A percentile compares a stretch with the other conserved stretches of the same genome.
These are phyloP conservation scores for Micromesistius poutassou DNA, from an alignment of 2,797 vertebrate species.

Conservation along the genomic window DNA sequence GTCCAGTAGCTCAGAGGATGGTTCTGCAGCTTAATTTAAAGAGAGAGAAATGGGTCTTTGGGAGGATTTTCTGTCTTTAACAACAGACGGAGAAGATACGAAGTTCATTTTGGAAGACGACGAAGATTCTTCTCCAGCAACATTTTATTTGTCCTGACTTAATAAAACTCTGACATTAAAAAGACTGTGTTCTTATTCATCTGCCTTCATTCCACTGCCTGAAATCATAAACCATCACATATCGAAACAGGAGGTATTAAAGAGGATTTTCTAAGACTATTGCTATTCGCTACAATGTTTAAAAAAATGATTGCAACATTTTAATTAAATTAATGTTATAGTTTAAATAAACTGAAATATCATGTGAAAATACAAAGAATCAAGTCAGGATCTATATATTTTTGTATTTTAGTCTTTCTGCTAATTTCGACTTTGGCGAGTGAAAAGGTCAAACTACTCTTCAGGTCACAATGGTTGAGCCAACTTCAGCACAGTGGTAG, in stretches of 20 bases:
- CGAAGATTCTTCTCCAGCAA: constrained; percentile 63
- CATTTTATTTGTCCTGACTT: constrained; percentile 72
- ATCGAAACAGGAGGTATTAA: neutral
- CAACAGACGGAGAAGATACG: constrained; percentile 48
- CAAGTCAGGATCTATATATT: neutral
- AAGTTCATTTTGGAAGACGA: constrained; percentile 58
- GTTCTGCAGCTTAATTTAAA: constrained; percentile 20
- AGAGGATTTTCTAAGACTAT: neutral
- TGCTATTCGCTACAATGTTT: neutral
- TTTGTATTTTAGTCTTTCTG: neutral
- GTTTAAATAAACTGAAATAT: neutral
- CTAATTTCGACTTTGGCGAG: neutral
- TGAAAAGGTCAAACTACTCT: neutral
- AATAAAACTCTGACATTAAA: constrained; percentile 78
- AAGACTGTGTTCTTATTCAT: constrained; percentile 51
- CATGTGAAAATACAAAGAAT: neutral
- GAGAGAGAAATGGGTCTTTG: constrained; percentile 15
- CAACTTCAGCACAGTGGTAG: neutral
- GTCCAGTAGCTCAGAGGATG: constrained; percentile 39
- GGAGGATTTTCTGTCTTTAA: constrained; percentile 21
- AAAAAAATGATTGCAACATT: neutral
- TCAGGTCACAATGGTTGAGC: neutral
- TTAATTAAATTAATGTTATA: neutral
- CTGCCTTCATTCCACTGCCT: constrained; percentile 27
- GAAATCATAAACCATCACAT: constrained; percentile 16